Evolutionary conservation across 2,888 invertebrate genomes (phyloP).

Genomic region (Crematogaster levior): DNA sequence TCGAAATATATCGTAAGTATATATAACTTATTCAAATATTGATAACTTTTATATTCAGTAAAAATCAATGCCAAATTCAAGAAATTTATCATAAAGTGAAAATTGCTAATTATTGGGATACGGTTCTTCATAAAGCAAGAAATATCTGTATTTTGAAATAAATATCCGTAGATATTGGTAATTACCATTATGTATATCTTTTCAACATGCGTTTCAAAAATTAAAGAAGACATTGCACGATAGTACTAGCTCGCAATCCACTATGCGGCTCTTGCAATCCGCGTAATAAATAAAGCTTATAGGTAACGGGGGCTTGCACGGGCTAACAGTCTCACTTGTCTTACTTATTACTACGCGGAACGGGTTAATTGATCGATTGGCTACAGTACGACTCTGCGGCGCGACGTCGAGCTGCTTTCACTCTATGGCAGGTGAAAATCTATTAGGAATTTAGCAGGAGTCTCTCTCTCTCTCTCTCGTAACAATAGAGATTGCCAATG

Average conservation of each 20-base stretch:
- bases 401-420: slow-evolving; percentile 42
- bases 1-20: not conserved
- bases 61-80: not conserved
- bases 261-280: slow-evolving; percentile 43
- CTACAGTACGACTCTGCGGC: slow-evolving; percentile 42
- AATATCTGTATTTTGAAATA: not conserved
- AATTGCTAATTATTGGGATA: not conserved
- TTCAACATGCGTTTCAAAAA: slow-evolving; percentile 12
- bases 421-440: slow-evolving; percentile 53
- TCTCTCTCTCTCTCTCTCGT: slow-evolving; percentile 4
- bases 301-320: slow-evolving; percentile 39
- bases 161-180: not conserved
- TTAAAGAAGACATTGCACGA: slow-evolving; percentile 22
- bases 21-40: not conserved
- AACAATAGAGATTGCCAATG: slow-evolving; percentile 49
- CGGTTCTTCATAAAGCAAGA: not conserved
- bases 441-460: slow-evolving; percentile 45
- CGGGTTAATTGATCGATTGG: slow-evolving; percentile 53
- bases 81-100: slow-evolving; percentile 1
- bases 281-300: slow-evolving; percentile 55
- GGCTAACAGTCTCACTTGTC: slow-evolving; percentile 52
- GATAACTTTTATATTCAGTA: not conserved
- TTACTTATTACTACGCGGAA: slow-evolving; percentile 53
- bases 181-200: not conserved
- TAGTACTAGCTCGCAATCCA: slow-evolving; percentile 34